These are phyloP conservation scores for Glareola pratincola DNA, from an alignment of 2,113 vertebrate genomes.

Conservation along the genomic window DNA sequence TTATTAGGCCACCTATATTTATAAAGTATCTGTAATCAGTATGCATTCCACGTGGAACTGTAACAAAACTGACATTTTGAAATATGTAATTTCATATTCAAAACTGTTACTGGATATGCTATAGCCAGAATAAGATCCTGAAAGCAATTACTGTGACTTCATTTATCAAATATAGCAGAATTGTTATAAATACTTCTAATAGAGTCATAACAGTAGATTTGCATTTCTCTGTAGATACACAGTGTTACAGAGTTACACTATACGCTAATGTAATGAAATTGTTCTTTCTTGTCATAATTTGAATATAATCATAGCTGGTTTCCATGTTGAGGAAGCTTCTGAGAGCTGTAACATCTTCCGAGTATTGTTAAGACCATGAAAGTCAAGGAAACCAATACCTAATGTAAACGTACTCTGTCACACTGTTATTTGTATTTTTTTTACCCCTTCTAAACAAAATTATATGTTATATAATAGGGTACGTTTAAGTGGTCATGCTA, in stretches of 20 bases:
- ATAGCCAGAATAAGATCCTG: slow-evolving; percentile 71
- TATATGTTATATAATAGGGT: not conserved
- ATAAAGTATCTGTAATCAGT: slow-evolving; percentile 73
- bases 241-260: not conserved
- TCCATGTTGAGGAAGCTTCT: not conserved
- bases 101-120: slow-evolving; percentile 70
- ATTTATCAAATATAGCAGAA: slow-evolving; percentile 77
- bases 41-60: slow-evolving; percentile 69
- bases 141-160: slow-evolving; percentile 83
- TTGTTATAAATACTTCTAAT: slow-evolving; percentile 77
- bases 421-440: not conserved
- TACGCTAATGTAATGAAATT: slow-evolving; percentile 1
- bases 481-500: not conserved
- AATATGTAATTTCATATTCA: slow-evolving; percentile 79
- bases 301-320: not conserved
- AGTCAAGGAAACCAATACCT: not conserved
- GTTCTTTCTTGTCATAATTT: slow-evolving; percentile 2
- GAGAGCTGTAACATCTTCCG: not conserved
- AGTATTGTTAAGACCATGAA: not conserved
- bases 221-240: slow-evolving; percentile 54
- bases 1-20: slow-evolving; percentile 46
- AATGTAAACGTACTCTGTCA: not conserved
- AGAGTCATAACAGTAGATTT: slow-evolving; percentile 69
- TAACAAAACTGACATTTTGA: slow-evolving; percentile 75
- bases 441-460: not conserved